phyloP scores from a whole-genome alignment of 2,888 invertebrate species.

The Dynastes maya region DNA sequence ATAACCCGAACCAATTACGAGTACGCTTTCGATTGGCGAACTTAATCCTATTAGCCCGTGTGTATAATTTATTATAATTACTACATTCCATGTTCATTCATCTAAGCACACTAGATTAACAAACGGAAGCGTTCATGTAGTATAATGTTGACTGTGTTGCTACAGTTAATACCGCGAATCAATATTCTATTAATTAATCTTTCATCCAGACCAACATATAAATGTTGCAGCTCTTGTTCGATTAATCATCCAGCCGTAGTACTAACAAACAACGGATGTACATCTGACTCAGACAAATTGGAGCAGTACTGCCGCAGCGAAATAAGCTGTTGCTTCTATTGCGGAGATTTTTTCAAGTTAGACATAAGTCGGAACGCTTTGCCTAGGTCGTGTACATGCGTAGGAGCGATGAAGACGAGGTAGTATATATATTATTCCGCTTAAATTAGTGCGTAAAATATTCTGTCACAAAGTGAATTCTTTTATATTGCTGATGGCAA shows the following conservation, averaged over 20 bases:
- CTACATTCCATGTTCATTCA: too few species aligned
- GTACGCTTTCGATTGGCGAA: too few species aligned
- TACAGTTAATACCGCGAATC: background rate
- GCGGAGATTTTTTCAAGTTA: background rate
- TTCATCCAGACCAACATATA: background rate
- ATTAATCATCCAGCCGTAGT: slow-evolving; percentile 20
- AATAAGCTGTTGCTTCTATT: slow-evolving; percentile 21
- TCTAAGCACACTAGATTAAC: background rate
- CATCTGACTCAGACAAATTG: slow-evolving; percentile 36
- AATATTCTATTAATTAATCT: slow-evolving; percentile 39
- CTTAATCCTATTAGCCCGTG: too few species aligned
- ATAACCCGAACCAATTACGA: too few species aligned
- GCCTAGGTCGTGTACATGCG: slow-evolving; percentile 8
- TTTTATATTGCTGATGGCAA: too few species aligned
- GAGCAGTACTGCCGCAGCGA: background rate
- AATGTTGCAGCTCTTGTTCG: slow-evolving; percentile 9
- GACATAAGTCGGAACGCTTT: slow-evolving; percentile 3
- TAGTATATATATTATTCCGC: background rate
- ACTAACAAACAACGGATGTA: slow-evolving; percentile 34
- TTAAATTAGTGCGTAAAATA: slow-evolving; percentile 17
- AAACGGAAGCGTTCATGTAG: background rate
- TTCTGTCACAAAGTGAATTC: too few species aligned
- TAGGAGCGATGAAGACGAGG: slow-evolving; percentile 8
- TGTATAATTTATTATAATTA: too few species aligned
- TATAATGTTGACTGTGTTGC: background rate